Evolutionary conservation across 37 sponge, comb jelly and placozoan genomes (phyloP), one percentile per base, ranked within the genome.

Genomic region (Spongia lamella): DNA sequence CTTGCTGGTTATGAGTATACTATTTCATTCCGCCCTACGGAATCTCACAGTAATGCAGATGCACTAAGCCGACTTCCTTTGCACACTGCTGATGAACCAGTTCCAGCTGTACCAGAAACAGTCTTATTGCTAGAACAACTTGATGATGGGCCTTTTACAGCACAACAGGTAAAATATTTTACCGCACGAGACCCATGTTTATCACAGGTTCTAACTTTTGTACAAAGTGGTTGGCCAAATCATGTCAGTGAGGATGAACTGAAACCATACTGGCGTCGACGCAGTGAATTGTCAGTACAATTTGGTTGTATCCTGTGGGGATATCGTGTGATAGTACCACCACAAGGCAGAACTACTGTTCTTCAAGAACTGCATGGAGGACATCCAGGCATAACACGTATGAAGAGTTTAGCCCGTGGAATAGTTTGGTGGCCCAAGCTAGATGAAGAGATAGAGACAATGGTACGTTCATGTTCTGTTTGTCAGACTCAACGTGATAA

Each of bases 11-110:
- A 65, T 38, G 39, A 37, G 66, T 65, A 65, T 34, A 65, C 37
- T 21, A 31, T 65, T 25, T 5, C 5, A 7, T 65, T 65, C 34
- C 37, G 39, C 6, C 7, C 7, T 37, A 65, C 66, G 5, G 6
- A 33, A 26, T 7, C 5, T 6, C 66, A 65, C 31, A 32, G 33
- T 38, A 65, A 65, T 65, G 66, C 66, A 13, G 66, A 65, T 65
- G 66, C 66, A 7, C 13, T 65, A 34, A 38, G 39, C 31, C 29
- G 66, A 30, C 14, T 65, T 5, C 66, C 66, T 25, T 32, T 61
- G 33, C 2, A 1, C 1, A 33, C 62, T 26, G 26, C 62, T 29
- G 27, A 24, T 26, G 26, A 24, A 5, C 30, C n/a, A 61, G 62
- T 61, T 24, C 62, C 62, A 5, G 25, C 26, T 16, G 33, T 29